Percentiles rank a stretch among this genome's conserved stretches.
Conservation (phyloP, 1,140 invertebrate genomes). For the Diploscapter pachys region DNA sequence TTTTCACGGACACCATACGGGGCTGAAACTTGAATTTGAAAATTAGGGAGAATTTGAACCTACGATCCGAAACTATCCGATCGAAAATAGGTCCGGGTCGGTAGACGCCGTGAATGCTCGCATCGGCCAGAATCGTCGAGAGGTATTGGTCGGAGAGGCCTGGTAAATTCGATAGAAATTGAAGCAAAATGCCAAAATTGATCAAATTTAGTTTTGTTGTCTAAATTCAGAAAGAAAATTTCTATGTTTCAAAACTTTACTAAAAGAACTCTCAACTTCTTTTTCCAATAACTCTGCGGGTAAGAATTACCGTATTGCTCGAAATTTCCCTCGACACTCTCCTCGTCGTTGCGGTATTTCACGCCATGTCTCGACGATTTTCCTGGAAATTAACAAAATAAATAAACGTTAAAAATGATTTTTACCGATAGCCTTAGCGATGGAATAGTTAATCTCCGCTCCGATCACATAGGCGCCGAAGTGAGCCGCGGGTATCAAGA, state of each 20-base stretch:
- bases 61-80: slow-evolving; percentile 62
- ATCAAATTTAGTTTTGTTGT: too few species aligned
- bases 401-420: not conserved
- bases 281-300: not conserved
- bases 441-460: slow-evolving; percentile 62
- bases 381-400: slow-evolving; percentile 44
- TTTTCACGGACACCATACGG: slow-evolving; percentile 64
- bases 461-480: slow-evolving; percentile 62
- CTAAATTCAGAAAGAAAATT: not conserved
- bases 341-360: slow-evolving; percentile 58
- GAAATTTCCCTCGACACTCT: slow-evolving; percentile 62
- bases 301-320: slow-evolving; percentile 56
- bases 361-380: slow-evolving; percentile 61
- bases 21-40: slow-evolving; percentile 53
- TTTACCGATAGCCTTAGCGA: slow-evolving; percentile 59
- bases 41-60: slow-evolving; percentile 38
- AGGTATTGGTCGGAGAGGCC: slow-evolving; percentile 47
- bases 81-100: slow-evolving; percentile 48
- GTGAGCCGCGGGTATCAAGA: slow-evolving; percentile 62
- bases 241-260: not conserved
- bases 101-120: slow-evolving; percentile 61
- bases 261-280: not conserved
- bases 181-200: not conserved
- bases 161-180: not conserved
- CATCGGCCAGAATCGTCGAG: slow-evolving; percentile 61